phyloP scores from a whole-genome alignment of 1,140 invertebrate species.

The Euschistus heros region DNA sequence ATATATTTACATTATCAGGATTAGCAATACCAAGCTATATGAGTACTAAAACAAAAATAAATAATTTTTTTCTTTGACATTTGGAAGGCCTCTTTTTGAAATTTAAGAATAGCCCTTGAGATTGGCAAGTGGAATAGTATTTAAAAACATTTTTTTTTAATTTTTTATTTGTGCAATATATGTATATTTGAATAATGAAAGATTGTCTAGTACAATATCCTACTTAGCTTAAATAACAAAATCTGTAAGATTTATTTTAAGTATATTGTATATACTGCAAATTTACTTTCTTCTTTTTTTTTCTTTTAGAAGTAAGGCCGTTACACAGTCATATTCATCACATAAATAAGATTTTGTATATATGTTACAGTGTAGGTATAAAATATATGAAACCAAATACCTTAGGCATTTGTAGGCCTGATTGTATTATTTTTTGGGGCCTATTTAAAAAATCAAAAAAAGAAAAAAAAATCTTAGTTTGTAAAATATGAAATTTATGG shows the following conservation, averaged over 20 bases:
- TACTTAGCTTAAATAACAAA: neutral
- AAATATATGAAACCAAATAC: neutral
- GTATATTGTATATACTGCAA: conserved; percentile 3
- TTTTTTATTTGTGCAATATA: neutral
- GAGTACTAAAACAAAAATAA: too few species aligned
- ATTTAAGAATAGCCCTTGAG: neutral
- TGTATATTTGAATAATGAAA: neutral
- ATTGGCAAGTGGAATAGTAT: neutral
- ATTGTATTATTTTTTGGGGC: neutral
- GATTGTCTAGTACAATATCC: neutral
- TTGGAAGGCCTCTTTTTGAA: neutral
- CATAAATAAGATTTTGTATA: neutral
- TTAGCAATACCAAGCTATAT: too few species aligned
- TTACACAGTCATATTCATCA: neutral
- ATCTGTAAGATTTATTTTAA: conserved; percentile 5
- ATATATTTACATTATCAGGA: too few species aligned
- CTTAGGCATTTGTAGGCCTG: neutral
- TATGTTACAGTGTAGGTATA: neutral
- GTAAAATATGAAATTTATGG: neutral
- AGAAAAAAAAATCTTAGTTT: neutral
- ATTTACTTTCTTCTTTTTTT: neutral
- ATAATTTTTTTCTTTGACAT: neutral
- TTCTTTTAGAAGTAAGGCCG: neutral
- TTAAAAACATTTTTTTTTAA: neutral
- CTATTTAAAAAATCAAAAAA: neutral